Conservation (phyloP, 2,797 vertebrate species). For the Macropus fuliginosus region DNA sequence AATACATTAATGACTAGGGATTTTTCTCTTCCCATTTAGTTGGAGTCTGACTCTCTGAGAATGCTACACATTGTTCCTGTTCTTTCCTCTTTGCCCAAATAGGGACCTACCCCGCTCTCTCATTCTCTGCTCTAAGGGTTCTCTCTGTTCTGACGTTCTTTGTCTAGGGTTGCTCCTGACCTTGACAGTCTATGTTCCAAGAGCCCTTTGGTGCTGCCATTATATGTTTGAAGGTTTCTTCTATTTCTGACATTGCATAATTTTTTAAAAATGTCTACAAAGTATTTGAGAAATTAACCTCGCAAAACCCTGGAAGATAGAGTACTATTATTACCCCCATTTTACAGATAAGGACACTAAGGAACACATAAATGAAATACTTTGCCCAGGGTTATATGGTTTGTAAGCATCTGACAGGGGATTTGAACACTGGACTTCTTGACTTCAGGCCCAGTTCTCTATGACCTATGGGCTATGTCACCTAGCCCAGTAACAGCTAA, state of each 20-base stretch:
- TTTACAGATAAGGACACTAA: slow-evolving; percentile 32
- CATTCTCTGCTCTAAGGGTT: not conserved
- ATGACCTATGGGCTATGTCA: not conserved
- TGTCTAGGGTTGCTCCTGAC: not conserved
- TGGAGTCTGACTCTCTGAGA: not conserved
- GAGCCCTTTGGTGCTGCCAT: not conserved
- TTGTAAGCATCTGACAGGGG: not conserved
- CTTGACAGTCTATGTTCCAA: not conserved
- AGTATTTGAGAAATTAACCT: slow-evolving; percentile 30
- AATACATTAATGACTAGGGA: not conserved
- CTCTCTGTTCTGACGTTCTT: not conserved
- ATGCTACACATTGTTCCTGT: not conserved
- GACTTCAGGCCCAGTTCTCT: not conserved
- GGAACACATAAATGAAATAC: not conserved
- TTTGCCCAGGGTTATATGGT: not conserved
- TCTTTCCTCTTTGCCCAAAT: not conserved
- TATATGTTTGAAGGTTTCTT: not conserved
- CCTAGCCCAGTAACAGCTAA: not conserved
- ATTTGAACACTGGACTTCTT: not conserved
- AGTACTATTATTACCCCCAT: not conserved
- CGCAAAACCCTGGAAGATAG: not conserved
- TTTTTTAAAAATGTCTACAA: not conserved
- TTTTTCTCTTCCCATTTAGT: not conserved
- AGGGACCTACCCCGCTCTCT: not conserved
- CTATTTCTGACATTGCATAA: not conserved